Evolutionary conservation across 2,113 vertebrate genomes (phyloP), one percentile per base, ranked within the genome.

Genomic region (Haemorhous mexicanus): DNA sequence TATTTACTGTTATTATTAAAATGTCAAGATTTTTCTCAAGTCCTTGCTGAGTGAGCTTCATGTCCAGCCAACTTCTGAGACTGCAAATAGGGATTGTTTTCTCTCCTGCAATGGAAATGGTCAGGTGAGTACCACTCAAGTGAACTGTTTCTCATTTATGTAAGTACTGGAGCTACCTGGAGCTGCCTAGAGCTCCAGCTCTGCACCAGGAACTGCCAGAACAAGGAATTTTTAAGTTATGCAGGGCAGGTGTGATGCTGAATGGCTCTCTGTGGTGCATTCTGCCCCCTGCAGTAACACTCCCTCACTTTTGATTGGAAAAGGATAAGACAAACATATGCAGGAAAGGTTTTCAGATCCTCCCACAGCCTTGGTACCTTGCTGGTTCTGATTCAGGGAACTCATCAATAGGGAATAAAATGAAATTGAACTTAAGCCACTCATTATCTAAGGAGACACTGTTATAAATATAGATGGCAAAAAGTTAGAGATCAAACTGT

Each of bases 261-360:
- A 30, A 14, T 17, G 16, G 7, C 11, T 50, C 7, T 32, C 28
- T 16, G 19, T 53, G 52, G 52, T 10, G 50, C 8, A 35, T 28
- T 21, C 14, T 64, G 43, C 35, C 46, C 55, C n/a, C 4, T 4
- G 37, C 11, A 39, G 52, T 14, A 15, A 22, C 17, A n/a, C 3
- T 41, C 22, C 28, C 32, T 53, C 3, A 2, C 8, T 87, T 68
- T 14, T 26, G 13, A 41, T 43, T 13, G 32, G 24, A 37, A n/a
- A 10, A 73, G 9, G 11, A 28, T 1, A 1, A 7, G 12, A 2
- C 23, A 21, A 21, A 41, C 3, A 9, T 12, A 26, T 9, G 8
- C 13, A 61, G 22, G n/a, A 89, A 74, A 84, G 16, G 35, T 62
- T 24, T 67, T 52, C 30, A 84, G 28, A 84, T 21, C 28, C 2